Base-by-base conservation (phyloP, 92 coral and sea anemone species). In the Zoanthus gigantus region DNA sequence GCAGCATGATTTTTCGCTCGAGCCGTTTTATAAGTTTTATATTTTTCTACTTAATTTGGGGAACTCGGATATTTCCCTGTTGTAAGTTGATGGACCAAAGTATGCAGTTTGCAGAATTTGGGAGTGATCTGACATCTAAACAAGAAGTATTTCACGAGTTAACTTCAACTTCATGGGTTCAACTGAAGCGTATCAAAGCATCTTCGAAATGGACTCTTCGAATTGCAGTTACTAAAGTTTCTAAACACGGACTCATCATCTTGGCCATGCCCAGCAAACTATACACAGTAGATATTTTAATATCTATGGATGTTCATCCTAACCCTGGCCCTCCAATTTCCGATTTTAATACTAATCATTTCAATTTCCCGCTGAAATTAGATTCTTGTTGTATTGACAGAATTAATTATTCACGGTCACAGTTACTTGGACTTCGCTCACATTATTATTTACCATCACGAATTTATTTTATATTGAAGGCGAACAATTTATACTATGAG, bases 271-370 rank as follows among this genome's bases (percentile, higher is more conserved):
- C 79, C 29, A 45, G 58, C 58, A 75, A 75, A 31, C 79, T 75
- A 7, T 75, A 13, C 34, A 75, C 34, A 45, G 42, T 75, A 16
- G 63, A 50, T 48, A 75, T 75, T 75, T 46, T 30, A 23, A 47
- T 75, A 15, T n/a, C 23, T 75, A 75, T 75, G 77, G 57, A 73
- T 42, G 56, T 73, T 73, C 77, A 73, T 44, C 56, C 77, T 11
- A 73, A 73, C 42, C 77, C 77, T 42, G 77, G 77, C 77, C 77
- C 77, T 29, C 30, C 54, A 73, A 73, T 14, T 73, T 73, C 56
- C 65, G 65, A 57, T 10, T 57, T 57, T 57, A 57, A 57, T n/a
- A 57, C 65, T 57, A n/a, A 68, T 68, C 73, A 68, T 68, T 68
- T 68, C 32, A n/a, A 68, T 18, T 68, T 68, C 34, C 73, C 34